Base-by-base conservation (phyloP, 2,113 vertebrate species). In the Tamias sibiricus region DNA sequence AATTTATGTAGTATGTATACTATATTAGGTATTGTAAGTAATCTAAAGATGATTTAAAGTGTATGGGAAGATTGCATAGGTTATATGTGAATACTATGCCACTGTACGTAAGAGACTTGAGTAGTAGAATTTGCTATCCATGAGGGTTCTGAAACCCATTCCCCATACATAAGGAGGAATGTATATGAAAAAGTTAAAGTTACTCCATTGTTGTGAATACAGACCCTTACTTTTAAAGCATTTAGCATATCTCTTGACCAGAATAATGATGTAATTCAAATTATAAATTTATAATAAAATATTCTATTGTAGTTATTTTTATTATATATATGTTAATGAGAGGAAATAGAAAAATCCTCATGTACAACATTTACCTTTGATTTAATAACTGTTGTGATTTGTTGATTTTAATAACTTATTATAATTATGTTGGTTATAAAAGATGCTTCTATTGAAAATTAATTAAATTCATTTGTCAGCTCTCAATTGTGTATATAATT, bases 221-320 rank as follows among this genome's bases (percentile, higher is more conserved):
- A 94, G 64, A 81, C 1, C 69, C 35, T 94, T 90, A 96, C 94
- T 89, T 40, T 96, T 92, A 66, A 49, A 88, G 35, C 32, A 94
- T 24, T 92, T 94, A 84, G 62, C 44, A 92, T 96, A 95, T 79
- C 19, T 95, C 42, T 94, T 96, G 54, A 97, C 19, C 95, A 96
- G 94, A 95, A 91, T 57, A 97, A 85, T 96, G 93, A 93, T 14
- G 40, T 32, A 97, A 93, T 47, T 97, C 49, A 72, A 95, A 87
- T 93, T 95, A 85, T 8, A 90, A 94, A 90, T 6, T 62, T 76
- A 2, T 49, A 42, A 72, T 87, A 76, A 54, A 98, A 97, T 82
- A 97, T 79, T 96, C 30, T 24, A 54, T 11, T 91, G 26, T 71
- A 95, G 59, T 77, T 68, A 94, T 92, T 97, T 98, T 97, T 76